These are phyloP conservation scores for Trachelus troglodyta DNA, from an alignment of 2,888 invertebrate genomes.

Conservation along the genomic window DNA sequence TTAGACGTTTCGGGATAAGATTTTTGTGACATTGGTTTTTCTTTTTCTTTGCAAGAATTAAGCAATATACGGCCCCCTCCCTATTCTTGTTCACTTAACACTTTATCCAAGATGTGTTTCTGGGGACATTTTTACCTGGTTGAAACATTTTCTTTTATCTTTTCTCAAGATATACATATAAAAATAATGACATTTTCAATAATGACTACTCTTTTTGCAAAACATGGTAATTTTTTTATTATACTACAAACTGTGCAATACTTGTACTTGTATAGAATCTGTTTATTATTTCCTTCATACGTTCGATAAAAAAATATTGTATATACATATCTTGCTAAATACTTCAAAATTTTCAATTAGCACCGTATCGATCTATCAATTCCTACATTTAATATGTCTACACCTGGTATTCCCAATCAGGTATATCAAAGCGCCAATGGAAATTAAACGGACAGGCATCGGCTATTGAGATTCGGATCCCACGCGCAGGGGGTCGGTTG, in stretches of 20 bases:
- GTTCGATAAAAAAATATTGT: not conserved
- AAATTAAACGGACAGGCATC: not conserved
- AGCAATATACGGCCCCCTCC: not conserved
- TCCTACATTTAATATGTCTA: not conserved
- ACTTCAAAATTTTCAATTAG: not conserved
- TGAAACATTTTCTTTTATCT: not conserved
- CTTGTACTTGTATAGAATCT: not conserved
- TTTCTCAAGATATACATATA: not conserved
- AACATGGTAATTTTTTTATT: not conserved
- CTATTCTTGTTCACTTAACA: not conserved
- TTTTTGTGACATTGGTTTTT: not conserved
- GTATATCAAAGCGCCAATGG: not conserved
- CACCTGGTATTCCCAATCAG: not conserved
- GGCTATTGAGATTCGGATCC: conserved; percentile 24
- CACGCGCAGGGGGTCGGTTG: conserved; percentile 43
- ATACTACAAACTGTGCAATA: not conserved
- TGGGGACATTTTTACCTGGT: not conserved
- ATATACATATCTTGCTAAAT: not conserved
- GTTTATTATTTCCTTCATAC: not conserved
- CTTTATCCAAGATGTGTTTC: not conserved
- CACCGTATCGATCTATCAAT: conserved; percentile 4
- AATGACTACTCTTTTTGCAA: not conserved
- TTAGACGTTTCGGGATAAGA: conserved; percentile 1
- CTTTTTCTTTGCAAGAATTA: not conserved
- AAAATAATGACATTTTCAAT: not conserved